phyloP scores from a whole-genome alignment of 2,113 vertebrate species.

The Pan troglodytes region NHGRI_mPanTro3-v2.1_pri NC_072398.2:31797001-31797500 shows the following conservation, averaged over 20 bases:
- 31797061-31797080: not conserved
- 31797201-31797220: not conserved
- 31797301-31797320: not conserved
- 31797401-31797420: not conserved
- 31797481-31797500: conserved; percentile 28
- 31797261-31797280: not conserved
- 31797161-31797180: not conserved
- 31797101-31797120: not conserved
- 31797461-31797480: not conserved
- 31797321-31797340: not conserved
- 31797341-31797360: not conserved
- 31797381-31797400: not conserved
- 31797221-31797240: not conserved
- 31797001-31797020: not conserved
- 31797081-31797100: not conserved
- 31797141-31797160: not conserved
- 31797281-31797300: not conserved
- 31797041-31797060: not conserved
- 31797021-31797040: not conserved
- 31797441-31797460: not conserved
- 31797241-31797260: not conserved
- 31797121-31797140: not conserved
- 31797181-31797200: not conserved
- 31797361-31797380: not conserved
- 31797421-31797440: not conserved